Conservation (phyloP, 1,140 invertebrate genomes). For the Drosophila gunungcola region DNA sequence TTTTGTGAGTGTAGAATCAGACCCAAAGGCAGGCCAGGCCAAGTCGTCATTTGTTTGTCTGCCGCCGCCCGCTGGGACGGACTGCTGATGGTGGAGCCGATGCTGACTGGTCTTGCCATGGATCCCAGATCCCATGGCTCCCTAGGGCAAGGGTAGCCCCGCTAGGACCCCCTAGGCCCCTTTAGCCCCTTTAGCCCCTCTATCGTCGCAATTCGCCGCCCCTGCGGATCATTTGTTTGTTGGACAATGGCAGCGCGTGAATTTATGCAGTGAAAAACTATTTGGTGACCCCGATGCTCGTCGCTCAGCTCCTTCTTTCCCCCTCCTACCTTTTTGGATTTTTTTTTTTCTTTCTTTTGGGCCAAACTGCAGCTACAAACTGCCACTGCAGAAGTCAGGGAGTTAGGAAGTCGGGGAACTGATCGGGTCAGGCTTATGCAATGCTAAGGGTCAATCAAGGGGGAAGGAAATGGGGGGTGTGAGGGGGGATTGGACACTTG, state of each 20-base stretch:
- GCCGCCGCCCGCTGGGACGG: slow-evolving; percentile 35
- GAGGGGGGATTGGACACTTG: slow-evolving; percentile 9
- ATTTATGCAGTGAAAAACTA: slow-evolving; percentile 79
- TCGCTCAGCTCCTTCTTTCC: slow-evolving; percentile 39
- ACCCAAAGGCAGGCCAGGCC: slow-evolving; percentile 44
- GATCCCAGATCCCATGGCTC: slow-evolving; percentile 49
- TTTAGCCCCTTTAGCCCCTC: slow-evolving; percentile 11
- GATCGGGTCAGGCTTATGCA: slow-evolving; percentile 55
- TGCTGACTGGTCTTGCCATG: slow-evolving; percentile 35
- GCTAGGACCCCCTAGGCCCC: no score
- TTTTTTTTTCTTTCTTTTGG: not conserved
- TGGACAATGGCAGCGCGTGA: slow-evolving; percentile 81
- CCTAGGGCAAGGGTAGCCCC: slow-evolving; percentile 42
- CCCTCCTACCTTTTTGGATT: no score
- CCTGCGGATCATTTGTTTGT: slow-evolving; percentile 73
- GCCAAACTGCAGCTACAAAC: slow-evolving; percentile 19
- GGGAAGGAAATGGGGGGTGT: not conserved
- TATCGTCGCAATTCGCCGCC: slow-evolving; percentile 8
- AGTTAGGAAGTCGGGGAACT: slow-evolving; percentile 30
- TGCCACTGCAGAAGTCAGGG: slow-evolving; percentile 45
- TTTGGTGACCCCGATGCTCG: slow-evolving; percentile 61
- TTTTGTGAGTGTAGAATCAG: slow-evolving; percentile 36
- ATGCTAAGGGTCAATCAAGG: slow-evolving; percentile 37
- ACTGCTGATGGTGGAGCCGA: slow-evolving; percentile 13
- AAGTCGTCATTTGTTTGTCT: slow-evolving; percentile 66